Conservation (phyloP, 2,888 invertebrate genomes). For the Rhaphigaster nebulosa region DNA sequence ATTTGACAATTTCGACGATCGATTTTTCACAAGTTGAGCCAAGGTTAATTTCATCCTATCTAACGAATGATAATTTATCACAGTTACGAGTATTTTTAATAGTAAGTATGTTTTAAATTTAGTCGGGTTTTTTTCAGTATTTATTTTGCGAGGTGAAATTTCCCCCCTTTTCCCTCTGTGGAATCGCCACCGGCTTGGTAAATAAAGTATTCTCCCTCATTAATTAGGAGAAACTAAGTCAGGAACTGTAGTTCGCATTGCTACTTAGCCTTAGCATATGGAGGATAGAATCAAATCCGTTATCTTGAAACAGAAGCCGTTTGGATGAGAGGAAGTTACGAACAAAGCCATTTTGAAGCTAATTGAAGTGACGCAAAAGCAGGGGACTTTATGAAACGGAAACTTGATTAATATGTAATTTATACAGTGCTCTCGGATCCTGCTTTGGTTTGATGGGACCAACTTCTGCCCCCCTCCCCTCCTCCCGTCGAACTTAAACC, state of each 20-base stretch:
- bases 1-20: too few species aligned
- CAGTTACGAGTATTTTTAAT: too few species aligned
- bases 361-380: not conserved
- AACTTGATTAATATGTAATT: conserved; percentile 31
- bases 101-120: too few species aligned
- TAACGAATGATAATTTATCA: too few species aligned
- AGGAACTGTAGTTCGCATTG: not conserved
- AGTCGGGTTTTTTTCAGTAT: too few species aligned
- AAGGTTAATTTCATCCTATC: too few species aligned
- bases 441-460: conserved; percentile 18
- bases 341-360: conserved; percentile 7
- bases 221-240: not conserved
- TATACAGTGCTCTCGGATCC: conserved; percentile 24
- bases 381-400: conserved; percentile 21
- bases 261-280: not conserved
- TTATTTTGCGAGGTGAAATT: too few species aligned
- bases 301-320: not conserved
- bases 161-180: too few species aligned
- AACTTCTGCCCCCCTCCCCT: not conserved
- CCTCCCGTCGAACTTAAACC: conserved; percentile 15
- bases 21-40: too few species aligned
- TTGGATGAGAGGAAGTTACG: not conserved
- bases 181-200: too few species aligned
- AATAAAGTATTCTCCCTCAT: not conserved
- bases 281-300: not conserved